These are phyloP conservation scores for Nicator chloris DNA, from an alignment of 2,113 vertebrate species.

Conservation along the genomic window DNA sequence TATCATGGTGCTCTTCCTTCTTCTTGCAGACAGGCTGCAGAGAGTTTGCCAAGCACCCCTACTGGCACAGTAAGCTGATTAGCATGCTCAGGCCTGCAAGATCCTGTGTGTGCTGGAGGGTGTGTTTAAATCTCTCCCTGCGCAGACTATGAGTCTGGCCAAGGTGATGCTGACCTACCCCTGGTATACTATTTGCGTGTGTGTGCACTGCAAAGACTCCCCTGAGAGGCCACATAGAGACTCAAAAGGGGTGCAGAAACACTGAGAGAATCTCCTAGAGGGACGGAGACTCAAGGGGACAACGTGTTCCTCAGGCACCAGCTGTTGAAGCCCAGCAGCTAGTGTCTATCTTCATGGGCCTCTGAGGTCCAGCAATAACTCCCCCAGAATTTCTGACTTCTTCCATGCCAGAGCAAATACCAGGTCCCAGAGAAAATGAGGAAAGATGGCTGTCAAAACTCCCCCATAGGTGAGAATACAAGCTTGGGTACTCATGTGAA, in stretches of 20 bases:
- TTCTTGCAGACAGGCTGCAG: neutral
- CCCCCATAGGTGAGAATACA: neutral
- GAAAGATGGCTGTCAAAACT: neutral
- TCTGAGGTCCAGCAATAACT: neutral
- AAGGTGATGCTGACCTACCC: neutral
- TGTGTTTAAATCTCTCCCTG: neutral
- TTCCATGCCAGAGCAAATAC: neutral
- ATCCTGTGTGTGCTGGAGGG: neutral
- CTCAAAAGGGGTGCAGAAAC: neutral
- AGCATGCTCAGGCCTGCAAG: conserved; percentile 8
- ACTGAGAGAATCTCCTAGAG: neutral
- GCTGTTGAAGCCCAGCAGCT: neutral
- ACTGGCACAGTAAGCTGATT: neutral
- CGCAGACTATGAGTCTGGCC: conserved; percentile 30
- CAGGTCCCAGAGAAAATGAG: neutral
- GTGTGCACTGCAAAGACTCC: neutral
- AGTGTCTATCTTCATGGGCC: neutral
- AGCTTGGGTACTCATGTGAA: neutral
- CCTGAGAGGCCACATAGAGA: neutral
- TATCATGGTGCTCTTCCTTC: neutral
- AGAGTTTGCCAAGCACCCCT: neutral
- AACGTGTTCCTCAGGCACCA: neutral
- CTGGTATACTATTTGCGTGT: neutral
- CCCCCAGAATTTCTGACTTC: neutral
- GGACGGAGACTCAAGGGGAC: neutral